A percentile compares a stretch with the other conserved stretches of the same genome.
phyloP scores from a whole-genome alignment of 2,888 invertebrate species.

The Entomobrya multifasciata region DNA sequence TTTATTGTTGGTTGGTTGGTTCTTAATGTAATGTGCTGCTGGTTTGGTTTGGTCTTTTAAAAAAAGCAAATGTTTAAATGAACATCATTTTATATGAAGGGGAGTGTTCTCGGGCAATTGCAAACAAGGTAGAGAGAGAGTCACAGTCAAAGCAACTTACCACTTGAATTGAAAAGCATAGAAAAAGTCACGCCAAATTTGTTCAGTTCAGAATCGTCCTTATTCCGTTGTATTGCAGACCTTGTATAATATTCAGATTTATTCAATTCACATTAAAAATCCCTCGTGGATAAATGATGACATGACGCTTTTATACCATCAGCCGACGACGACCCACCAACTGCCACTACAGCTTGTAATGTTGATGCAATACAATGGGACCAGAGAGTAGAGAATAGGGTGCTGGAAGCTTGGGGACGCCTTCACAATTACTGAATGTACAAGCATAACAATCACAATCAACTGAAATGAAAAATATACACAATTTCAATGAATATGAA shows the following conservation, averaged over 20 bases:
- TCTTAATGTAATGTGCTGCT: not conserved
- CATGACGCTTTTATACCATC: constrained; percentile 34
- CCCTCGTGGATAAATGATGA: constrained; percentile 63
- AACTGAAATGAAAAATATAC: no score
- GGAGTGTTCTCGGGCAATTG: constrained; percentile 57
- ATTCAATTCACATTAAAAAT: constrained; percentile 41
- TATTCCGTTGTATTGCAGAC: constrained; percentile 31
- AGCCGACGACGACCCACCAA: constrained; percentile 17
- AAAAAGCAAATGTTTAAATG: constrained; percentile 33
- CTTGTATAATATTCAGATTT: constrained; percentile 53
- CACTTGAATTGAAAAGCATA: not conserved
- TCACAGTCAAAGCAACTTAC: not conserved
- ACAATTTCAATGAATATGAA: not conserved
- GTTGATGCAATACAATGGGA: not conserved
- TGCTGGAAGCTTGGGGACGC: constrained; percentile 57
- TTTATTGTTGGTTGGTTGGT: constrained; percentile 23
- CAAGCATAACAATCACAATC: constrained; percentile 46
- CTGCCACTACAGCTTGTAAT: constrained; percentile 54
- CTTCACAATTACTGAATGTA: constrained; percentile 68
- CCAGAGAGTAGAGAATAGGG: constrained; percentile 19
- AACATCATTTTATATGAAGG: constrained; percentile 10
- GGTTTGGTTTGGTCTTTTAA: not conserved
- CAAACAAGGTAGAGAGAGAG: no score
- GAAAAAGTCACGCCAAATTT: constrained; percentile 60
- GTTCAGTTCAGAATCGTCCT: no score